These are phyloP conservation scores for Chironomus tepperi DNA, from an alignment of 1,140 invertebrate genomes.

Conservation along the genomic window DNA sequence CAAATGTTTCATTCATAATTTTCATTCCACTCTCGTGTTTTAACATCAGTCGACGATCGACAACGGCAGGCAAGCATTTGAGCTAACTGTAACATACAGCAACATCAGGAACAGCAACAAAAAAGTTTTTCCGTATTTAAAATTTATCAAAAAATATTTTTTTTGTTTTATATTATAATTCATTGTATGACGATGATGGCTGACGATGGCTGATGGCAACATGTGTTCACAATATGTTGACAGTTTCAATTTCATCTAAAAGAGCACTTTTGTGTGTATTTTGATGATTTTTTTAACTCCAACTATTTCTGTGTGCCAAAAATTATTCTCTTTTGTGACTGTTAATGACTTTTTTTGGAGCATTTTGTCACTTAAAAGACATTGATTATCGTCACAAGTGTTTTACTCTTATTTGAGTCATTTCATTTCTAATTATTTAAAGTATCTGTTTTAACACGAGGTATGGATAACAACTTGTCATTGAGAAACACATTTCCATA, in stretches of 20 bases:
- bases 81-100: not conserved
- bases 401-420: too few relatives aligned
- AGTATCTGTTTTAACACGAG: too few relatives aligned
- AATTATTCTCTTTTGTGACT: not conserved
- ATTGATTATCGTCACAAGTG: too few relatives aligned
- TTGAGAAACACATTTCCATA: too few relatives aligned
- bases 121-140: conserved; percentile 21
- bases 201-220: not conserved
- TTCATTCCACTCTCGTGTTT: not conserved
- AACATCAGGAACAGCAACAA: conserved; percentile 8
- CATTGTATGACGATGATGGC: not conserved
- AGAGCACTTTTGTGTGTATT: not conserved
- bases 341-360: too few relatives aligned
- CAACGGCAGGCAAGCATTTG: not conserved
- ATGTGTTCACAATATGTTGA: conserved; percentile 8
- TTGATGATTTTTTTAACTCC: not conserved
- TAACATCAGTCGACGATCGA: not conserved
- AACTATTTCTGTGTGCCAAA: not conserved
- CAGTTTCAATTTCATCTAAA: conserved; percentile 11
- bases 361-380: too few relatives aligned
- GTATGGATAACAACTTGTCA: too few relatives aligned
- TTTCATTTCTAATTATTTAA: too few relatives aligned
- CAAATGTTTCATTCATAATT: conserved; percentile 23
- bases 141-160: not conserved
- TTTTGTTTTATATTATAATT: conserved; percentile 11